Conservation (phyloP, 2,888 invertebrate genomes). For the Troglohyphantes excavatus region DNA sequence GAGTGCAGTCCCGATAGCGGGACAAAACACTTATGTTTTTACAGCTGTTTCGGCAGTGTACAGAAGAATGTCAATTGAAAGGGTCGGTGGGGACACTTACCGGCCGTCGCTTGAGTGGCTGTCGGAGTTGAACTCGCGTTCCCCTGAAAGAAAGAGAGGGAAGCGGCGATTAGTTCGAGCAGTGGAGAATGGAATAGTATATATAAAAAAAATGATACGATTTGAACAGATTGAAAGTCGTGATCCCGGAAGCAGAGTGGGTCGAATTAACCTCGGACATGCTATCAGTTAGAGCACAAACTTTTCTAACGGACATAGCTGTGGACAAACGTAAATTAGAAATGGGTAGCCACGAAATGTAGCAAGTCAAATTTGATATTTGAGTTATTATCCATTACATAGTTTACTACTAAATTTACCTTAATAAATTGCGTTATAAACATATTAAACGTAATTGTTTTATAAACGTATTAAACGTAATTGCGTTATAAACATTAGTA, state of each 20-base stretch:
- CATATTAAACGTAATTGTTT: too few relatives aligned
- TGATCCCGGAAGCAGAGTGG: constrained; percentile 35
- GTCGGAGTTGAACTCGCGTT: constrained; percentile 19
- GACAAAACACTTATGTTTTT: constrained; percentile 5
- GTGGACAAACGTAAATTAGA: too few relatives aligned
- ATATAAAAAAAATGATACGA: not conserved
- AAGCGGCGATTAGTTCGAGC: constrained; percentile 21
- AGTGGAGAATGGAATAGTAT: constrained; percentile 1
- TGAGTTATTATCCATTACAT: too few relatives aligned
- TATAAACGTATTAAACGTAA: too few relatives aligned
- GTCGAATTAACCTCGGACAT: constrained; percentile 9
- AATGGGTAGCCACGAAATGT: too few relatives aligned
- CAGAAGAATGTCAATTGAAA: not conserved
- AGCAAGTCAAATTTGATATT: too few relatives aligned
- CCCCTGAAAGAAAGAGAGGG: constrained; percentile 26
- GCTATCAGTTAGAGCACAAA: too few relatives aligned
- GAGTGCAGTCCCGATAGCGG: too few relatives aligned
- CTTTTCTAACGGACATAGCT: too few relatives aligned
- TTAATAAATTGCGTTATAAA: too few relatives aligned
- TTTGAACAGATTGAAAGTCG: not conserved
- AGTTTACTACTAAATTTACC: too few relatives aligned
- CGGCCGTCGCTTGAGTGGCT: constrained; percentile 3
- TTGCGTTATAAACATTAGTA: too few relatives aligned
- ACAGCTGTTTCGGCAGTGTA: not conserved
- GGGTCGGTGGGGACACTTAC: constrained; percentile 24